Evolutionary conservation across 2,888 invertebrate species (phyloP), one percentile per base, ranked within the genome.

Genomic region (Dysmachus trigonus): DNA sequence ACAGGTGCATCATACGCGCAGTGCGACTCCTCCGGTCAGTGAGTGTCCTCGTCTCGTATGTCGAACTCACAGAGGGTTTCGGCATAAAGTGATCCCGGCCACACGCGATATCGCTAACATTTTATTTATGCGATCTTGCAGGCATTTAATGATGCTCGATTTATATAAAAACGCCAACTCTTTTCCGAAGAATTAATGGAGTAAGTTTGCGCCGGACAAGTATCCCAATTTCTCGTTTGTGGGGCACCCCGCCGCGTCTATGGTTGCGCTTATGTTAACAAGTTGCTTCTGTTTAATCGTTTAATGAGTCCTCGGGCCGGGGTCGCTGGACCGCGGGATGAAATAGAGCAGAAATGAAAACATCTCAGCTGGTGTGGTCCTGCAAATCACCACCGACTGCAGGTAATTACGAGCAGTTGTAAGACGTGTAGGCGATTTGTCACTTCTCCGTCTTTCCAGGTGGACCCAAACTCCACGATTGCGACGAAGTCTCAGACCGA

Each of bases 161-260:
- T 87, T 86, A 87, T 87, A 87, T 87, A 85, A 85, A 87, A 86
- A 87, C 87, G 87, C 87, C 87, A 87, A 86, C 86, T 87, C 86
- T 84, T 77, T 76, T 87, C 86, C 86, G 81, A 62, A 82, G 85
- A 87, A 87, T 87, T 87, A 87, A 87, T 86, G 87, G 85, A 86
- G 73, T 85, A 53, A 84, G 82, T 81, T 86, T 85, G 53, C 33
- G 62, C 79, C 62, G 18, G 35, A 79, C 81, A 85, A 77, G 85
- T 73, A 73, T 86, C 85, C 86, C 85, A 85, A 86, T 86, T 86
- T 86, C 85, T 72, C 81, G 85, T 81, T 85, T 85, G 82, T 71
- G 35, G 47, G 85, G 38, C 86, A 72, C 84, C 87, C 87, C 72
- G 86, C 76, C 41, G 87, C 47, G 87, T 22, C 85, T 74, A 85